Conservation (phyloP, 2,888 invertebrate genomes). For the Scaptomyza flava region DNA sequence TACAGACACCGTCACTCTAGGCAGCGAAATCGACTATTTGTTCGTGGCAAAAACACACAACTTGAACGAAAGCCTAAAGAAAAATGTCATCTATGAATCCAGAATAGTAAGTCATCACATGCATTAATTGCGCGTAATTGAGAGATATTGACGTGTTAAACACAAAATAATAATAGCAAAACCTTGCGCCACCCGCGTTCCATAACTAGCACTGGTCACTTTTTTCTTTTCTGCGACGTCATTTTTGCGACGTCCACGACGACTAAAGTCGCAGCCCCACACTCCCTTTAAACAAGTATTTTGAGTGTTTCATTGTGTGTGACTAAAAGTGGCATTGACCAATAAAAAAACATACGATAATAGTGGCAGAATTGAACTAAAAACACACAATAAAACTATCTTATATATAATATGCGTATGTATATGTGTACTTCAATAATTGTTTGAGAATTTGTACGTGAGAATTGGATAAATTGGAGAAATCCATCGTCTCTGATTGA, state of each 20-base stretch:
- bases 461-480: conserved; percentile 30
- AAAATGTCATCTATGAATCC: conserved; percentile 89
- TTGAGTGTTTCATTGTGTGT: conserved; percentile 26
- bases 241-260: conserved; percentile 74
- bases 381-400: conserved; percentile 14
- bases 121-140: conserved; percentile 62
- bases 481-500: conserved; percentile 38
- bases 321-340: conserved; percentile 37
- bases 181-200: conserved; percentile 50
- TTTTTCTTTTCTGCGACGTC: conserved; percentile 80
- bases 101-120: conserved; percentile 89
- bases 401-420: conserved; percentile 7
- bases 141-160: conserved; percentile 28
- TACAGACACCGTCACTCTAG: conserved; percentile 34
- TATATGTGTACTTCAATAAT: conserved; percentile 24
- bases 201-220: conserved; percentile 55
- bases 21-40: conserved; percentile 72
- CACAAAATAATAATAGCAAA: conserved; percentile 13
- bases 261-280: conserved; percentile 48
- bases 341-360: conserved; percentile 40
- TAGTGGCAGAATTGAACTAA: conserved; percentile 17
- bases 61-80: conserved; percentile 51
- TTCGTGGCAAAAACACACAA: conserved; percentile 68
- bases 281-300: conserved; percentile 56
- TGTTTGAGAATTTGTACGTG: conserved; percentile 41